Evolutionary conservation across 2,797 vertebrate species (phyloP).

Genomic region (Myoxocephalus aenaeus): DNA sequence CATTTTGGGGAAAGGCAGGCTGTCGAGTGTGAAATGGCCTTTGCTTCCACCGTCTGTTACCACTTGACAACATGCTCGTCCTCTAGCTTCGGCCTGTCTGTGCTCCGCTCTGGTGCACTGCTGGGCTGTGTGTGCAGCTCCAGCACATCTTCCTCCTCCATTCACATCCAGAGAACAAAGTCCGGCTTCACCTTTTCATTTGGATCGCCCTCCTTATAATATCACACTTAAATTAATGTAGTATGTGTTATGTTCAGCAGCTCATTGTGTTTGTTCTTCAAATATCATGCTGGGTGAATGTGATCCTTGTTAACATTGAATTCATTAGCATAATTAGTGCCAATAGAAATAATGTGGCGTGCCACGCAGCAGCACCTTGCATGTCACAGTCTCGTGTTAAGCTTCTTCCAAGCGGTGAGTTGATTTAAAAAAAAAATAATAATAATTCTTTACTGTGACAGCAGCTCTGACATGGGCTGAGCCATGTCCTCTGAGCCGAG

Average conservation of each 20-base stretch:
- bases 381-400: constrained; percentile 5
- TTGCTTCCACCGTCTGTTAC: constrained; percentile 34
- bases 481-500: neutral
- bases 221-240: constrained; percentile 35
- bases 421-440: neutral
- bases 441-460: neutral
- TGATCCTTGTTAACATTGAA: constrained; percentile 47
- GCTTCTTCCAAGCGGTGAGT: neutral
- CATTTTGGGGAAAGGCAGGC: constrained; percentile 25
- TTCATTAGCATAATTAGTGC: constrained; percentile 54
- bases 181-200: constrained; percentile 25
- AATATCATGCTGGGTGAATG: constrained; percentile 25
- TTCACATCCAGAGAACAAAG: constrained; percentile 50
- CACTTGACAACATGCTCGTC: constrained; percentile 28
- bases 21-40: constrained; percentile 40
- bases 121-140: neutral
- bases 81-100: neutral
- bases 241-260: constrained; percentile 26
- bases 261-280: constrained; percentile 39
- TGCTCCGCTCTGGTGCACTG: neutral
- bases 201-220: constrained; percentile 4
- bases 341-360: constrained; percentile 28
- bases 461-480: neutral
- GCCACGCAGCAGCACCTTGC: constrained; percentile 9
- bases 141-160: constrained; percentile 15